phyloP scores from a whole-genome alignment of 1,140 invertebrate genomes.

The Oreohelix idahoensis region DNA sequence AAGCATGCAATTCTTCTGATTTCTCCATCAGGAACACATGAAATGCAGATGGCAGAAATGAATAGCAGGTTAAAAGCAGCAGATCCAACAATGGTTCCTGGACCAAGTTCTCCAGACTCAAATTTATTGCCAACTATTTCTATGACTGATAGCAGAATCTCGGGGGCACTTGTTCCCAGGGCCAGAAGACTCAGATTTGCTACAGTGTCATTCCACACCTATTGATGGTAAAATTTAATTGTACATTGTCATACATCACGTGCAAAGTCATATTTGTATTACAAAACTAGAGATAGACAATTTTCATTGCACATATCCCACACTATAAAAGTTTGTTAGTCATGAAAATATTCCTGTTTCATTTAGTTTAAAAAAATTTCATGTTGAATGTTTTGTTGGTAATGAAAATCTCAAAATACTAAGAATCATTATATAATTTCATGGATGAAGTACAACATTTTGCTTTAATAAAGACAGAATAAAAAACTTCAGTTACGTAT shows the following conservation, averaged over 20 bases:
- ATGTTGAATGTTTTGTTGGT: too few relatives aligned
- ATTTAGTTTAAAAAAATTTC: too few relatives aligned
- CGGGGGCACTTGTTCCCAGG: constrained; percentile 79
- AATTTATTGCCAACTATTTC: constrained; percentile 78
- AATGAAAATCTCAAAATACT: too few relatives aligned
- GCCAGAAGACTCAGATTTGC: constrained; percentile 81
- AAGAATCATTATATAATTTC: too few relatives aligned
- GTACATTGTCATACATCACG: neutral
- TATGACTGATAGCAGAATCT: constrained; percentile 80
- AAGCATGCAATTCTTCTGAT: constrained; percentile 74
- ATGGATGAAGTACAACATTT: too few relatives aligned
- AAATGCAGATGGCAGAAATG: constrained; percentile 78
- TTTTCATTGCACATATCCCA: too few relatives aligned
- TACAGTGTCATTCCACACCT: constrained; percentile 80
- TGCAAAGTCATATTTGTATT: neutral
- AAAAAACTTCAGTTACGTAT: too few relatives aligned
- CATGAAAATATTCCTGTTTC: too few relatives aligned
- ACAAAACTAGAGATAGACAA: too few relatives aligned
- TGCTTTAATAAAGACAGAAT: too few relatives aligned
- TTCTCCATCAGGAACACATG: constrained; percentile 76
- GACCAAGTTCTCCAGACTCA: constrained; percentile 77
- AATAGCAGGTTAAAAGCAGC: constrained; percentile 81
- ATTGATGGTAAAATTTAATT: neutral
- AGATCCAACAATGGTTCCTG: constrained; percentile 81
- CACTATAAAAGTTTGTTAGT: too few relatives aligned